Base-by-base conservation (phyloP, 2,797 vertebrate species). In the Anas georgica region DNA sequence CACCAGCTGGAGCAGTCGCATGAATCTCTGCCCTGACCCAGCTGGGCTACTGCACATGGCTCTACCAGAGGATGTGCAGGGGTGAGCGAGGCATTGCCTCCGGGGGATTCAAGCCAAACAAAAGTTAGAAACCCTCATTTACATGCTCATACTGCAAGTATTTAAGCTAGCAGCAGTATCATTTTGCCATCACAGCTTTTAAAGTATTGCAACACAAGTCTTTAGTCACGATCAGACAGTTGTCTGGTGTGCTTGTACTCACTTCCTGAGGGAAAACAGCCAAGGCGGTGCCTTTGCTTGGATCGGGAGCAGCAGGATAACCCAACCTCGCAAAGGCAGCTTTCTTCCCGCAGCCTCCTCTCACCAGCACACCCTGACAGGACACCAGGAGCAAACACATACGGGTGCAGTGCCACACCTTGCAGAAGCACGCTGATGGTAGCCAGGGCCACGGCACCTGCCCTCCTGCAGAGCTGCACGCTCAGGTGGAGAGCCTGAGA, bases 21-120 rank as follows among this genome's bases (percentile, higher is more conserved):
- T 3, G 1, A 81, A 83, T 55, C 31, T 33, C 33, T 22, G 7
- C 7, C 9, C 23, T 11, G 41, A 6, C 15, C 0, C 5, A 89
- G 20, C n/a, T 62, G 79, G 0, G 0, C 28, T 56, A 16, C 16
- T 28, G 0, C 28, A 31, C 0, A 0, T 2, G 1, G 3, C 67
- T 17, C 28, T 39, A 35, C 7, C 15, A 37, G 8, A 75, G 11
- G 26, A 59, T 14, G 2, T 6, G 2, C 14, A 6, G 1, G 26
- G 17, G 31, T 62, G 13, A 74, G 25, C 80, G 10, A 39, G 7
- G 2, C 20, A 48, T n/a, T 7, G 11, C 15, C 15, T 35, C 31
- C 3, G 22, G 59, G 8, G 1, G 0, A 50, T 20, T 14, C 10
- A 43, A 68, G 5, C 4, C 28, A 84, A 31, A 10, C 9, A 50